Evolutionary conservation across 2,888 invertebrate genomes (phyloP).

Genomic region (Andrena praecox): DNA sequence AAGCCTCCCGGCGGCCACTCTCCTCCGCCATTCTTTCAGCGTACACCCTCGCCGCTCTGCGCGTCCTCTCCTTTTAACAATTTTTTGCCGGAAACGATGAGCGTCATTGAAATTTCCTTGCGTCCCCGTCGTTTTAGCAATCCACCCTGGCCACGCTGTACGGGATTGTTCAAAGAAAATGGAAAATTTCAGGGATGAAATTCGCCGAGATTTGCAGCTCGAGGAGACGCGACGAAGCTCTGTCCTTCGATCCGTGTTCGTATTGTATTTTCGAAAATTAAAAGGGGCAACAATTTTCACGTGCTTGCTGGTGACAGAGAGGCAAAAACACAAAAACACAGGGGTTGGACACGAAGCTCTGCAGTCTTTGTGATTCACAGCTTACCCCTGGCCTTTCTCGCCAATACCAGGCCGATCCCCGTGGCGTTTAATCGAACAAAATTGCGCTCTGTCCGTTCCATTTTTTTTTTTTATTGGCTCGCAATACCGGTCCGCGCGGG

Average conservation of each 20-base stretch:
- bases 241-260: too few relatives aligned
- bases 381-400: background rate
- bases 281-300: background rate
- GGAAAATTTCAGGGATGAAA: background rate
- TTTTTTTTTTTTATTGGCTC: background rate
- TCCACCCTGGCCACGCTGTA: too few relatives aligned
- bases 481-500: background rate
- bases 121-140: background rate
- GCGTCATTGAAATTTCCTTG: conserved; percentile 3
- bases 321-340: background rate
- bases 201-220: background rate
- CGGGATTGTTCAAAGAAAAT: background rate
- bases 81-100: conserved; percentile 10
- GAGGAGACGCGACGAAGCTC: too few relatives aligned
- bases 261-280: too few relatives aligned
- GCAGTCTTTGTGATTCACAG: conserved; percentile 4
- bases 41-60: background rate
- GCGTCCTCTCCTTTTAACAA: conserved; percentile 5
- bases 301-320: background rate
- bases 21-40: conserved; percentile 9
- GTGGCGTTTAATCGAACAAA: conserved; percentile 42
- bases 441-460: conserved; percentile 16
- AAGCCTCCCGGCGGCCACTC: background rate
- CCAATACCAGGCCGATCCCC: conserved; percentile 31
- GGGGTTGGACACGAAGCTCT: background rate